Conservation (phyloP, 2,797 vertebrate genomes). For the Nasua narica region DNA sequence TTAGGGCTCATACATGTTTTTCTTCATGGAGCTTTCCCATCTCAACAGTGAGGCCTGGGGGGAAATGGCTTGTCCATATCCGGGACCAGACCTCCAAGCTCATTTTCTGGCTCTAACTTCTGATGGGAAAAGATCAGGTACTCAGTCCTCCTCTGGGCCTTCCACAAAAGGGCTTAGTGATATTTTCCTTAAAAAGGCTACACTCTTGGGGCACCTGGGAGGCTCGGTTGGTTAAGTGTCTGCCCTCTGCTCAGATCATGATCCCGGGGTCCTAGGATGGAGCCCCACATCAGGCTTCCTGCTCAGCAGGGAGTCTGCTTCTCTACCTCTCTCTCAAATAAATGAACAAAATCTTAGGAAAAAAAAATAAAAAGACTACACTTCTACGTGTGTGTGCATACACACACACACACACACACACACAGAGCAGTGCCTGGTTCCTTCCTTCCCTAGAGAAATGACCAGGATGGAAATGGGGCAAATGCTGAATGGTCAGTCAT, state of each 20-base stretch:
- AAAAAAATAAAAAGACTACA: background rate
- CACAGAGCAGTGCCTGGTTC: background rate
- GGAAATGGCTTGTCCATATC: background rate
- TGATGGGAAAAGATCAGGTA: background rate
- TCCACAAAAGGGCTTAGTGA: background rate
- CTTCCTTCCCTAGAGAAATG: background rate
- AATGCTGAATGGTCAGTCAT: background rate
- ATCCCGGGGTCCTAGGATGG: too few species aligned
- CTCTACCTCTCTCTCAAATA: too few species aligned
- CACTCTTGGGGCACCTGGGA: too few species aligned
- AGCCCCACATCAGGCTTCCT: too few species aligned
- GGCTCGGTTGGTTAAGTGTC: too few species aligned
- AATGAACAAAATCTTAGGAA: too few species aligned
- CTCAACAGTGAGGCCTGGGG: background rate
- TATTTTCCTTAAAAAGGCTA: background rate
- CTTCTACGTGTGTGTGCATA: rapidly evolving
- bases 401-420: rapidly evolving
- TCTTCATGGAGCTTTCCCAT: background rate
- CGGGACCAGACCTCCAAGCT: background rate
- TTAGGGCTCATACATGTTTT: background rate
- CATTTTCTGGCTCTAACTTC: background rate
- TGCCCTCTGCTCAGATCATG: too few species aligned
- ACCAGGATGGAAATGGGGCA: background rate
- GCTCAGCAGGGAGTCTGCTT: too few species aligned
- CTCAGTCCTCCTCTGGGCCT: background rate